These are phyloP conservation scores for Acomys russatus DNA, from an alignment of 2,797 vertebrate species.

Conservation along the genomic window DNA sequence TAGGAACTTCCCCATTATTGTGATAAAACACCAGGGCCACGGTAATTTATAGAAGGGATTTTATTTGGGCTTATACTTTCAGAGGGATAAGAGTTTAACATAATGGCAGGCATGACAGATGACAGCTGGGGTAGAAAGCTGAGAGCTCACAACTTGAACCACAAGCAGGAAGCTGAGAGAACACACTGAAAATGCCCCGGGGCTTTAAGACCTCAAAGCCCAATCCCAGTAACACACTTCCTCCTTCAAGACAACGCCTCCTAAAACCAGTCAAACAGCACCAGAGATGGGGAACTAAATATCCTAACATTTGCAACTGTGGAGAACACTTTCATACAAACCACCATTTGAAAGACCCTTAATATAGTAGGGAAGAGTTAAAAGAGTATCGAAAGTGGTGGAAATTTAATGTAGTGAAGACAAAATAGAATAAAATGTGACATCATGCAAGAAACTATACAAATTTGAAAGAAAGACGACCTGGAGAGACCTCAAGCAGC, in stretches of 20 bases:
- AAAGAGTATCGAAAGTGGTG: neutral
- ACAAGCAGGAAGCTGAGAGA: neutral
- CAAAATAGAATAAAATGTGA: neutral
- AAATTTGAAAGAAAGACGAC: neutral
- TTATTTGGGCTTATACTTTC: neutral
- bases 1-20: neutral
- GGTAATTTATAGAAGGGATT: neutral
- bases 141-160: neutral
- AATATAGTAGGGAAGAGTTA: neutral
- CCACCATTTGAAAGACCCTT: neutral
- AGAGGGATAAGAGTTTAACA: neutral
- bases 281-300: no score
- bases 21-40: neutral
- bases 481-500: neutral
- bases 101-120: neutral
- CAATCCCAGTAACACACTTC: neutral
- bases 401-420: neutral
- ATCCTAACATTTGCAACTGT: neutral
- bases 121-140: neutral
- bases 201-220: neutral
- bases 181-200: neutral
- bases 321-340: neutral
- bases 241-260: neutral
- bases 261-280: neutral
- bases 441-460: neutral